Evolutionary conservation across 2,888 invertebrate genomes (phyloP).

Genomic region (Agrilus biguttatus): DNA sequence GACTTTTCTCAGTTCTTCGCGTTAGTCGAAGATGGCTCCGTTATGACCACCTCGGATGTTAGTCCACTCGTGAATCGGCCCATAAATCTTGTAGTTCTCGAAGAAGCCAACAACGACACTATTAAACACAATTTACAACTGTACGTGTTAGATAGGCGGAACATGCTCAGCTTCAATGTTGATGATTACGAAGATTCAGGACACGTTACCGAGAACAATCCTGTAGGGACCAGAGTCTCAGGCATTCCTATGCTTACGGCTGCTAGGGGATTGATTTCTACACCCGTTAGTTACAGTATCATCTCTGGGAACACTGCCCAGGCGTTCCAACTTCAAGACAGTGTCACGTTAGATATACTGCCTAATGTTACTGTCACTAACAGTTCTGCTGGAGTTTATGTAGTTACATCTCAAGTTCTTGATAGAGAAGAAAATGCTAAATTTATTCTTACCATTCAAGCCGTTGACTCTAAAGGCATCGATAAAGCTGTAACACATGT

Average conservation of each 20-base stretch:
- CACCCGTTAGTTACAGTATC: conserved; percentile 65
- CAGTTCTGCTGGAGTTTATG: conserved; percentile 48
- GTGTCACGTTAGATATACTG: conserved; percentile 31
- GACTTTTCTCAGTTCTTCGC: conserved; percentile 77
- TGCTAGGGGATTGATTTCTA: conserved; percentile 46
- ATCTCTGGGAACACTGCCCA: conserved; percentile 61
- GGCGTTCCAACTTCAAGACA: conserved; percentile 56
- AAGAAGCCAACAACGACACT: conserved; percentile 66
- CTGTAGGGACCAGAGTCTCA: conserved; percentile 54
- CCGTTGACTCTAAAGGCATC: conserved; percentile 63
- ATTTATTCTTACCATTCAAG: conserved; percentile 66
- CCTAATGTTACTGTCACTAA: conserved; percentile 36
- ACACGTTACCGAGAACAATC: conserved; percentile 63
- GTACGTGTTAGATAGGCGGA: conserved; percentile 67
- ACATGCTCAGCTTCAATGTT: conserved; percentile 64
- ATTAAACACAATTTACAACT: conserved; percentile 67
- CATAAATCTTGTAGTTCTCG: conserved; percentile 66
- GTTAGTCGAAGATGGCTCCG: conserved; percentile 71
- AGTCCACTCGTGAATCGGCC: conserved; percentile 68
- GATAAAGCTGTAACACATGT: conserved; percentile 73
- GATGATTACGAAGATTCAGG: conserved; percentile 49
- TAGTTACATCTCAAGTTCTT: conserved; percentile 60
- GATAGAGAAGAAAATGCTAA: conserved; percentile 62
- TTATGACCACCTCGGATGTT: conserved; percentile 82
- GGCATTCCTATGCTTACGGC: conserved; percentile 61